Evolutionary conservation across 1,140 invertebrate genomes (phyloP), one percentile per base, ranked within the genome.

Genomic region (Drosophila sucinea): DNA sequence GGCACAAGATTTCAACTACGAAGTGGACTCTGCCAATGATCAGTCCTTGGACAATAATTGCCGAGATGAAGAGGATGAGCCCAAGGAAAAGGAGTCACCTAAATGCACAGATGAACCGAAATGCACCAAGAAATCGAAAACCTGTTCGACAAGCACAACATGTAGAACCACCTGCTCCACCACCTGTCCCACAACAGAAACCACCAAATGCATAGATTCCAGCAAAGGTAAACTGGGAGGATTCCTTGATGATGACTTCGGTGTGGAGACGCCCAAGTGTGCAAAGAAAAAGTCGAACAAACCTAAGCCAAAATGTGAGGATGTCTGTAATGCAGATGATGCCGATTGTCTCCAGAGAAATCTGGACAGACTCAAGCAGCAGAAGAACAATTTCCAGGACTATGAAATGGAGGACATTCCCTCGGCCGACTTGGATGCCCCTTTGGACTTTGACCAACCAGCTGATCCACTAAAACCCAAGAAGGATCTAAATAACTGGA

Each of bases 241-340:
- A 0, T 51, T 51, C 8, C 23, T 84, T 4, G 57, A 73, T 67
- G 25, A 79, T 23, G 78, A 83, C 4, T 10, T 29, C 1, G 11
- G 3, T 10, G 1, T 2, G 8, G 61, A 55, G 0, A 11, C 11
- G 10, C 11, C 35, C 8, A 38, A 10, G 4, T 38, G 35, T 38
- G 10, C 8, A 38, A 10, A 38, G 10, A 32, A 25, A 11, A 44
- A 23, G 7, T 61, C 35, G 1, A 60, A 65, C 29, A 77, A 66
- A 40, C 5, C 32, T 6, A n/a, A 61, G 25, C 23, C 47, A 1
- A 56, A 7, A 40, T 47, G 0, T 35, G 67, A 77, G 0, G 47
- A 66, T 30, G 69, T 83, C 17, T 86, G 82, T 17, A 67, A 73
- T n/a, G 57, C 72, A 1, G 66, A 87, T 40, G 79, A 86, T 30